A percentile compares a stretch with the other conserved stretches of the same genome.
These are phyloP conservation scores for Malurus melanocephalus DNA, from an alignment of 2,113 vertebrate genomes.

Conservation along the genomic window DNA sequence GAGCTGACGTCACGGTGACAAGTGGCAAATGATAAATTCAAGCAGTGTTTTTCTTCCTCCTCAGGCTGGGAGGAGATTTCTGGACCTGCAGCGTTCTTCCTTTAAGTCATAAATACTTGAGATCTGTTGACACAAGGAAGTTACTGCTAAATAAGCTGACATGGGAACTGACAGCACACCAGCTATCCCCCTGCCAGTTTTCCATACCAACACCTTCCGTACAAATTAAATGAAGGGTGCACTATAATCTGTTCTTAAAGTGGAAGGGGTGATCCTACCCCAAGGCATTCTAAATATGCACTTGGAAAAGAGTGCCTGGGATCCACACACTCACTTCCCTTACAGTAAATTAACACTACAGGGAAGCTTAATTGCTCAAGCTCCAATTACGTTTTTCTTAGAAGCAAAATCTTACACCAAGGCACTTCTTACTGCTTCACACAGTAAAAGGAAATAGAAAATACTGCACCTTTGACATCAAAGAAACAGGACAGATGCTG, in stretches of 20 bases:
- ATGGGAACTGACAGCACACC: not conserved
- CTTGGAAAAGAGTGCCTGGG: not conserved
- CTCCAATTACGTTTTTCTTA: not conserved
- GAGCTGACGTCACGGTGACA: conserved; percentile 65
- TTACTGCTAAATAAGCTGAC: not conserved
- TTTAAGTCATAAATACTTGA: not conserved
- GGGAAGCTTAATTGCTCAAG: not conserved
- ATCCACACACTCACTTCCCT: not conserved
- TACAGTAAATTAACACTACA: not conserved
- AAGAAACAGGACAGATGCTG: not conserved
- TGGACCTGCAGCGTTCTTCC: not conserved
- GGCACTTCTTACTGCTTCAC: not conserved
- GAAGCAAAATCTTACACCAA: not conserved
- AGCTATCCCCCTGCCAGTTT: not conserved
- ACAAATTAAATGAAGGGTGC: not conserved
- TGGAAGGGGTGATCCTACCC: not conserved
- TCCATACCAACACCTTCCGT: not conserved
- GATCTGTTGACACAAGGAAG: not conserved
- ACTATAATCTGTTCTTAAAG: not conserved
- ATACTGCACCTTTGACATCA: not conserved
- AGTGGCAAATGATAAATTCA: conserved; percentile 36
- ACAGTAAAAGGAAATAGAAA: not conserved
- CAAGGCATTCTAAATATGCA: not conserved
- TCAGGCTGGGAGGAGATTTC: not conserved
- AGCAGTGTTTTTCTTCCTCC: not conserved